Conservation (phyloP, 2,888 invertebrate species). For the Zootermopsis nevadensis region DNA sequence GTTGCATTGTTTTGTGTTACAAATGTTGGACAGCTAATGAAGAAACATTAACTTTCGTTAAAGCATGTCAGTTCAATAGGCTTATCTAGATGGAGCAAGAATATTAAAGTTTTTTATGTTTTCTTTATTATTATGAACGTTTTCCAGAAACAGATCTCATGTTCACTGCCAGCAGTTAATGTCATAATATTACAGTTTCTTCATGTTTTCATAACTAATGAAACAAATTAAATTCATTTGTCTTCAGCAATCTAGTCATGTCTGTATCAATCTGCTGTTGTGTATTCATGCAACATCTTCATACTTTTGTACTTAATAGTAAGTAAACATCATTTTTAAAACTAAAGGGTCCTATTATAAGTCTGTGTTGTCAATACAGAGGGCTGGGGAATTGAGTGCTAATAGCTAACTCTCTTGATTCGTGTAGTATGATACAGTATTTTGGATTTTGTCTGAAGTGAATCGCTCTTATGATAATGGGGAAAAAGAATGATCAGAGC, state of each 20-base stretch:
- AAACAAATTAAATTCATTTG: neutral
- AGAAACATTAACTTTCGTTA: neutral
- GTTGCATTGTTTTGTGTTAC: neutral
- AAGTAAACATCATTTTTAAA: neutral
- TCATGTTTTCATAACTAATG: conserved; percentile 5
- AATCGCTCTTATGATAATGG: no score
- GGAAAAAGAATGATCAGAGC: no score
- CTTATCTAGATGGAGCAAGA: neutral
- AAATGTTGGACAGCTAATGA: neutral
- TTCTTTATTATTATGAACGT: neutral
- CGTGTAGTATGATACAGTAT: no score
- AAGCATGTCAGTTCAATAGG: neutral
- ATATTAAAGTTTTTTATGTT: neutral
- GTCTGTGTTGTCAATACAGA: no score
- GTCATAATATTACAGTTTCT: neutral
- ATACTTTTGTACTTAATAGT: conserved; percentile 6
- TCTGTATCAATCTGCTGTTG: neutral
- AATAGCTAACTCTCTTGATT: no score
- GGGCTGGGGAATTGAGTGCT: no score
- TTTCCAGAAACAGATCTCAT: conserved; percentile 11
- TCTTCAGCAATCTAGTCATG: conserved; percentile 27
- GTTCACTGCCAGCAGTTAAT: conserved; percentile 26
- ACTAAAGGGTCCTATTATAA: no score
- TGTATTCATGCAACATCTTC: conserved; percentile 2
- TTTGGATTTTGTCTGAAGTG: no score